These are phyloP conservation scores for Phengaris alcon DNA, from an alignment of 2,888 invertebrate species.

Conservation along the genomic window DNA sequence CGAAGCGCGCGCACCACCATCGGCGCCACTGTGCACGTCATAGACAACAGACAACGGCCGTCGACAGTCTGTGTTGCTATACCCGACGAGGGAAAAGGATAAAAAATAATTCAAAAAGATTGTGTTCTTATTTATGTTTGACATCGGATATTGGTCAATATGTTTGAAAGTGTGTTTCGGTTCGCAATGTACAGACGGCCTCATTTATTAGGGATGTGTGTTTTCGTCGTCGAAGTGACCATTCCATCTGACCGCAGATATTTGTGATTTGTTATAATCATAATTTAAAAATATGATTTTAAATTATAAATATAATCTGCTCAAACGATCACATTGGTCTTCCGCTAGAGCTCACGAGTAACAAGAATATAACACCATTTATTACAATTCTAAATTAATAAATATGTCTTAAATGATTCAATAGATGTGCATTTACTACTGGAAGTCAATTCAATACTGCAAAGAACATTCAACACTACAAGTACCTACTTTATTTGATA, in stretches of 20 bases:
- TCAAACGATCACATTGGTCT: conserved; percentile 56
- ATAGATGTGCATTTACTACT: conserved; percentile 9
- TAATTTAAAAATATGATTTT: conserved; percentile 20
- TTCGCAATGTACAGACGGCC: conserved; percentile 35
- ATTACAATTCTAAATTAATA: neutral
- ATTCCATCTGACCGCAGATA: conserved; percentile 35
- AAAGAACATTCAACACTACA: neutral
- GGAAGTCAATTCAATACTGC: neutral
- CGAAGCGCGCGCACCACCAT: conserved; percentile 47
- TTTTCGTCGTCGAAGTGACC: conserved; percentile 35
- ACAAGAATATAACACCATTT: conserved; percentile 34
- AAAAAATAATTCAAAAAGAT: conserved; percentile 41
- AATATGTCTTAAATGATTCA: neutral
- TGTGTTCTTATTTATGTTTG: conserved; percentile 13
- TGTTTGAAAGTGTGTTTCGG: conserved; percentile 36
- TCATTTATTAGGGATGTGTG: conserved; percentile 25
- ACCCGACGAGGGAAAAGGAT: conserved; percentile 79
- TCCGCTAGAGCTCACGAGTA: conserved; percentile 58
- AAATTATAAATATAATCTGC: conserved; percentile 39
- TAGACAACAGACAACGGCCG: conserved; percentile 55
- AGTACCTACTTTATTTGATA: neutral
- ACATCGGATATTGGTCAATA: conserved; percentile 35
- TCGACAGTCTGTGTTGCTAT: conserved; percentile 80
- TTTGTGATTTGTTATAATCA: conserved; percentile 29
- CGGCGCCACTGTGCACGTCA: conserved; percentile 47